These are phyloP conservation scores for Onchidella celtica DNA, from an alignment of 2,888 invertebrate species.

Conservation along the genomic window DNA sequence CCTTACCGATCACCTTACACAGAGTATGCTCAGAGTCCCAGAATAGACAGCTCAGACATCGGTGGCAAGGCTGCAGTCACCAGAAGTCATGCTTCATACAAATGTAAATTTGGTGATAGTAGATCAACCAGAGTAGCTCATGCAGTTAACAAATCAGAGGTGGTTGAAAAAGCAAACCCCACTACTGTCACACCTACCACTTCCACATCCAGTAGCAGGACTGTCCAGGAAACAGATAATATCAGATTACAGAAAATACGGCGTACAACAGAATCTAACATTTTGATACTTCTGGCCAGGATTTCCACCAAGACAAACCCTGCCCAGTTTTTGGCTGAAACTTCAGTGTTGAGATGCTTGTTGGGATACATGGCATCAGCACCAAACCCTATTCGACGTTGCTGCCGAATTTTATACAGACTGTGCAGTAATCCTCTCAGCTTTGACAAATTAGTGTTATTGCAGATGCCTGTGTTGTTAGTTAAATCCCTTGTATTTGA, in stretches of 20 bases:
- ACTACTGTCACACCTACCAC: not conserved
- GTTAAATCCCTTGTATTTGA: constrained; percentile 30
- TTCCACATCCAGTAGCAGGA: not conserved
- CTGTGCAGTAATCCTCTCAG: constrained; percentile 69
- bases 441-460: constrained; percentile 65
- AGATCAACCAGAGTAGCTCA: not conserved
- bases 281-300: constrained; percentile 69
- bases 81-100: too few species aligned
- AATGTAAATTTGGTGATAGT: too few species aligned
- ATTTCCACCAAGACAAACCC: constrained; percentile 72
- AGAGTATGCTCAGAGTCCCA: not conserved
- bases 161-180: not conserved
- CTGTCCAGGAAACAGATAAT: not conserved
- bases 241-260: constrained; percentile 29
- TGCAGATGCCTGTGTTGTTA: constrained; percentile 62
- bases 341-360: constrained; percentile 61
- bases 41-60: not conserved
- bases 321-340: constrained; percentile 59
- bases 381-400: constrained; percentile 62
- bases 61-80: not conserved
- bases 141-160: not conserved
- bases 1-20: constrained; percentile 37
- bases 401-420: constrained; percentile 65
- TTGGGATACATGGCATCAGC: constrained; percentile 66
- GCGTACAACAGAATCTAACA: constrained; percentile 61